Evolutionary conservation across 2,888 invertebrate genomes (phyloP).

Genomic region (Eupithecia abbreviata): DNA sequence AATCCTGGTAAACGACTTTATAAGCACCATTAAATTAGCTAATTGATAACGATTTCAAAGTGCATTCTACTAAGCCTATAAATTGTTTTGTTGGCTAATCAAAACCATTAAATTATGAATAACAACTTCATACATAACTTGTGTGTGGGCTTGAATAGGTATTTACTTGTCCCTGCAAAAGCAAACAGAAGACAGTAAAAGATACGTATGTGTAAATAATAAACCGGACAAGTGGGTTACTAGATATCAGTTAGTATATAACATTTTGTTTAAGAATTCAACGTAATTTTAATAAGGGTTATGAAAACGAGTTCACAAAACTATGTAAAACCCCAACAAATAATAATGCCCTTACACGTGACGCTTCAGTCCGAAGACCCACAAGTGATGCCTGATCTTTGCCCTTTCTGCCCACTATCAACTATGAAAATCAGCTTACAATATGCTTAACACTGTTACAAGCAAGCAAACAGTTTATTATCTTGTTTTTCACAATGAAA

Average conservation of each 20-base stretch:
- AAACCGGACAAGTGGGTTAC: background rate
- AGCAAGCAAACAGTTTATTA: background rate
- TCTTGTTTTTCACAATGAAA: background rate
- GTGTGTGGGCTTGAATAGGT: background rate
- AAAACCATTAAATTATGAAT: background rate
- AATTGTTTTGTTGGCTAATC: background rate
- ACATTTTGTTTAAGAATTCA: background rate
- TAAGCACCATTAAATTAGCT: constrained; percentile 1
- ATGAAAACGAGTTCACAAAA: constrained; percentile 3
- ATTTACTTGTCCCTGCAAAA: background rate
- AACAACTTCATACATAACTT: constrained; percentile 1
- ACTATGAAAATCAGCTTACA: constrained; percentile 17
- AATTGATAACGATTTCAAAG: constrained; percentile 3
- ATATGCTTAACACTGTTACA: background rate
- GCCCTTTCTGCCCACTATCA: constrained; percentile 43
- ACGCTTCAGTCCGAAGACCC: constrained; percentile 48
- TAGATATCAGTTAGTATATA: background rate
- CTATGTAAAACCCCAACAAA: constrained; percentile 1
- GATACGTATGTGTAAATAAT: background rate
- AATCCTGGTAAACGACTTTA: background rate
- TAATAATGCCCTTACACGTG: constrained; percentile 36
- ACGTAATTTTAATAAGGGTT: background rate
- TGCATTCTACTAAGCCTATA: background rate
- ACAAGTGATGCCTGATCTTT: constrained; percentile 52
- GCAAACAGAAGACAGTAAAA: background rate